Evolutionary conservation across 2,797 vertebrate genomes (phyloP).

Genomic region (Sitta carolinensis): DNA sequence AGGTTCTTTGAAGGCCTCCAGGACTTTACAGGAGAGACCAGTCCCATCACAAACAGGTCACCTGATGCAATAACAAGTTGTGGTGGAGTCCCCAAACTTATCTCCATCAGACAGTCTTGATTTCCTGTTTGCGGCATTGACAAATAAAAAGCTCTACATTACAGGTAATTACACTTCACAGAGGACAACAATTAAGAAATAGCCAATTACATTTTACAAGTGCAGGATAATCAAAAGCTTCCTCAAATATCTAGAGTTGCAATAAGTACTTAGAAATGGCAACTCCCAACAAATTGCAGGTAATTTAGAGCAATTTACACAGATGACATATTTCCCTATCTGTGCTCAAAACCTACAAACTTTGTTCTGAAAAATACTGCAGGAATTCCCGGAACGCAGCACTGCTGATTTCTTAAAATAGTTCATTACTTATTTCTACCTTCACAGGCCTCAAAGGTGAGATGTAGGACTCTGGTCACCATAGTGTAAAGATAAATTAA

Average conservation of each 20-base stretch:
- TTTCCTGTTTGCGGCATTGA: conserved; percentile 50
- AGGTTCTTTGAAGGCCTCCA: background rate
- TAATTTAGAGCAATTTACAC: conserved; percentile 44
- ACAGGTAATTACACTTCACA: conserved; percentile 60
- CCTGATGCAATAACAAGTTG: background rate
- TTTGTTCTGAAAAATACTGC: background rate
- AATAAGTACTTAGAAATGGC: conserved; percentile 30
- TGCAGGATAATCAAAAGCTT: conserved; percentile 63
- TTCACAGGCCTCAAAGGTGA: accelerated
- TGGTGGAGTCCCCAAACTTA: conserved; percentile 33
- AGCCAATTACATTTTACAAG: conserved; percentile 54
- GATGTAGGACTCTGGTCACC: background rate
- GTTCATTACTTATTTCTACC: background rate
- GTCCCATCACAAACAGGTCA: background rate
- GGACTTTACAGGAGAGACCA: background rate
- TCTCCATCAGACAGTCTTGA: conserved; percentile 53
- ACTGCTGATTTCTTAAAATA: conserved; percentile 4
- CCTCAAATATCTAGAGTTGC: conserved; percentile 45
- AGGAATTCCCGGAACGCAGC: background rate
- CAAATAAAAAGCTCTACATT: conserved; percentile 53
- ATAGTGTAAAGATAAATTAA: background rate
- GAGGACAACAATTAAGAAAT: conserved; percentile 58
- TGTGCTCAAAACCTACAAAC: conserved; percentile 31
- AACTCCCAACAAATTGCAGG: conserved; percentile 65
- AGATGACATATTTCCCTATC: conserved; percentile 53